A percentile compares a stretch with the other conserved stretches of the same genome.
These are phyloP conservation scores for Sicus ferrugineus DNA, from an alignment of 2,888 invertebrate species.

Conservation along the genomic window DNA sequence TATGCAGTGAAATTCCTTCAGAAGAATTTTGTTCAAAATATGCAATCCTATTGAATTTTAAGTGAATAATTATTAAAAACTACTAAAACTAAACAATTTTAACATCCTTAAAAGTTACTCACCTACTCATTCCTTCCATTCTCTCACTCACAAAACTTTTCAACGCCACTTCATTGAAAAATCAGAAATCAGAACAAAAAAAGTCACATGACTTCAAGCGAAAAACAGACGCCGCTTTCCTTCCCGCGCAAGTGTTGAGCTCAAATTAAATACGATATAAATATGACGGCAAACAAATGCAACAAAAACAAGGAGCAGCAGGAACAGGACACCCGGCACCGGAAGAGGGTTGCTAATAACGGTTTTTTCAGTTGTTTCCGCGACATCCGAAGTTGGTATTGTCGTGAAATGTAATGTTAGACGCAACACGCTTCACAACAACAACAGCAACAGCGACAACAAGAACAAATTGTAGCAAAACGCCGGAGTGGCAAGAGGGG, in stretches of 20 bases:
- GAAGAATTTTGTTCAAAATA: too few relatives aligned
- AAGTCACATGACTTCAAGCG: constrained; percentile 31
- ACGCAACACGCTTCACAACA: constrained; percentile 30
- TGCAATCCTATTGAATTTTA: too few relatives aligned
- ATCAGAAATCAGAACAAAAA: constrained; percentile 33
- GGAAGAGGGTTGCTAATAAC: constrained; percentile 4
- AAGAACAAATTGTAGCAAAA: neutral
- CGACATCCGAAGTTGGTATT: neutral
- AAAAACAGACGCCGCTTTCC: too few relatives aligned
- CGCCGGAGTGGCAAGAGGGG: too few relatives aligned
- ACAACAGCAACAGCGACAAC: constrained; percentile 11
- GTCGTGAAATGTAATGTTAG: constrained; percentile 29
- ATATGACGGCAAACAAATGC: neutral
- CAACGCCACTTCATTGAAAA: too few relatives aligned
- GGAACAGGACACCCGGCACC: neutral
- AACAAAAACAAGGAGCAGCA: neutral
- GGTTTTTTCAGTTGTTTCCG: constrained; percentile 3
- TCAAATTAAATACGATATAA: neutral
- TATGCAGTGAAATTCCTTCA: too few relatives aligned
- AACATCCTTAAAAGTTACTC: too few relatives aligned
- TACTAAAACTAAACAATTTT: too few relatives aligned
- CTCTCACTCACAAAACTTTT: too few relatives aligned
- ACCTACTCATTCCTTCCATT: too few relatives aligned
- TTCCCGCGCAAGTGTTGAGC: constrained; percentile 3
- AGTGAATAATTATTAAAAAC: too few relatives aligned